Conservation (phyloP, 2,888 invertebrate genomes). For the Cephus sareptanus region DNA sequence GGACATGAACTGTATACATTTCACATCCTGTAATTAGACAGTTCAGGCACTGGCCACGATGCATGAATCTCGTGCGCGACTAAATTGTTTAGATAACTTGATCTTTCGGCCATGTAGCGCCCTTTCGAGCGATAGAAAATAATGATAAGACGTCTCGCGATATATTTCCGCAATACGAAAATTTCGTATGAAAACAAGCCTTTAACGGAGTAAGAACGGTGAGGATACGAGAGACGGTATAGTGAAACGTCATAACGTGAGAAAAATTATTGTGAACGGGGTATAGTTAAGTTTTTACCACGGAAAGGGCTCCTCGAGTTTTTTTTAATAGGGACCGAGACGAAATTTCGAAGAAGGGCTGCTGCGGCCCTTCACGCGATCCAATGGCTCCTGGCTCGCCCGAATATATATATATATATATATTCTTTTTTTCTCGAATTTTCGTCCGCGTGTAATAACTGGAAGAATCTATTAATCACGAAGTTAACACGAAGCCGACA, state of each 20-base stretch:
- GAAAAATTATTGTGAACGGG: background rate
- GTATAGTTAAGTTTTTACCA: background rate
- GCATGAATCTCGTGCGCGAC: background rate
- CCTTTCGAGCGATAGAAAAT: background rate
- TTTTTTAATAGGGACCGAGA: background rate
- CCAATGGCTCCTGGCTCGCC: background rate
- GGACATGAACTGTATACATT: constrained; percentile 48
- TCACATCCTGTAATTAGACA: constrained; percentile 58
- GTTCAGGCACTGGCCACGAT: constrained; percentile 18
- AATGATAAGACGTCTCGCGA: background rate
- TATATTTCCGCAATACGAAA: background rate
- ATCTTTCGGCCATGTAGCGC: background rate
- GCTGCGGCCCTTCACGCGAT: constrained; percentile 5
- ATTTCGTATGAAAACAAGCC: background rate
- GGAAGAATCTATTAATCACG: constrained; percentile 39
- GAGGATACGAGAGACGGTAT: background rate
- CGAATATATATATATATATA: background rate
- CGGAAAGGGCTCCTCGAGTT: background rate
- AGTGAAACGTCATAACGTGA: background rate
- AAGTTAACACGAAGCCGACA: constrained; percentile 41
- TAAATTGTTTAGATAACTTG: background rate
- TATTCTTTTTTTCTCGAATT: background rate
- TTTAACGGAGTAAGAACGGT: background rate
- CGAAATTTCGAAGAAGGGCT: background rate
- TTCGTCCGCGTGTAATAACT: constrained; percentile 36